Conservation (phyloP, 2,797 vertebrate genomes). For the Percopsis omiscomaycus region DNA sequence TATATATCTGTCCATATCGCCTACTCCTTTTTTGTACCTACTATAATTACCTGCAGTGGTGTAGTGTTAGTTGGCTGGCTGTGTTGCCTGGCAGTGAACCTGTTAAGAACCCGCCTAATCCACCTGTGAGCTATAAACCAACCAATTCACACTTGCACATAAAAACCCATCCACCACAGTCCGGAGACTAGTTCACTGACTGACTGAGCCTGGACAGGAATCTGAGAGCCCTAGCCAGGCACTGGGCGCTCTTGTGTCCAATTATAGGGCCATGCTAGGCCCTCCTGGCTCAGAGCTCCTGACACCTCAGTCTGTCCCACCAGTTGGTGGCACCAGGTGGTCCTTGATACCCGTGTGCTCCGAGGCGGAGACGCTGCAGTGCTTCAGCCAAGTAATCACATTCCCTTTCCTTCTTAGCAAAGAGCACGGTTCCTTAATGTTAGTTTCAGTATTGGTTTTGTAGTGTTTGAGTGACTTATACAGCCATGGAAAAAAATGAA, state of each 20-base stretch:
- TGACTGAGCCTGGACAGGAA: constrained; percentile 38
- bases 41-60: no score
- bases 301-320: constrained; percentile 61
- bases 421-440: constrained; percentile 4
- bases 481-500: no score
- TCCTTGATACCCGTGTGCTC: constrained; percentile 57
- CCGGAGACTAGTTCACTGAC: constrained; percentile 30
- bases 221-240: constrained; percentile 28
- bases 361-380: constrained; percentile 30
- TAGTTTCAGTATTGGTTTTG: background rate
- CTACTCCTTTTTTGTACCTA: no score
- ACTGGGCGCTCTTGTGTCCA: constrained; percentile 51
- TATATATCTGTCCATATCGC: no score
- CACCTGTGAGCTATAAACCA: no score
- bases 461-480: background rate
- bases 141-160: no score
- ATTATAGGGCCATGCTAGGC: constrained; percentile 52
- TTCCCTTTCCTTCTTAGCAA: constrained; percentile 25
- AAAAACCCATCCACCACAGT: background rate
- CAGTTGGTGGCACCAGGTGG: constrained; percentile 63
- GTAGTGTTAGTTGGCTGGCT: no score
- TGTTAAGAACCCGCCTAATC: no score
- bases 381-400: constrained; percentile 3
- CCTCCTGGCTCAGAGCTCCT: constrained; percentile 26
- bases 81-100: no score